phyloP scores from a whole-genome alignment of 2,113 vertebrate genomes.

The Polypterus senegalus region DNA sequence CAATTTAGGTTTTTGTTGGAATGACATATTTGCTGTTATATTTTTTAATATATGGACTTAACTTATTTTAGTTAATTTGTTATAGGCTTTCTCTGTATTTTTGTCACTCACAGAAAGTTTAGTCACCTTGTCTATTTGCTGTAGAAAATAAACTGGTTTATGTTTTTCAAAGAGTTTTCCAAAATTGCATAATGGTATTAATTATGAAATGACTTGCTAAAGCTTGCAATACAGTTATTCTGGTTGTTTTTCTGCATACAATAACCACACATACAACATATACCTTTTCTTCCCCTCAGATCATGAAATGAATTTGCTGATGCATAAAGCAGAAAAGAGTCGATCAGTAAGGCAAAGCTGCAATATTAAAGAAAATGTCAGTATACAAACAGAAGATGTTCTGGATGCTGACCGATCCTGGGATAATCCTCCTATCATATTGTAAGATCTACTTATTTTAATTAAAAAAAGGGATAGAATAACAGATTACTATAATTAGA shows the following conservation, averaged over 20 bases:
- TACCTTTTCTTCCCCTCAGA: constrained; percentile 28
- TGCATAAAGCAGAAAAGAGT: constrained; percentile 34
- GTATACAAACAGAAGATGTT: constrained; percentile 45
- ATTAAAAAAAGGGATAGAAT: constrained; percentile 10
- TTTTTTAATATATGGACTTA: too few relatives aligned
- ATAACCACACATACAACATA: background rate
- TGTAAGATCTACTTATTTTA: constrained; percentile 40
- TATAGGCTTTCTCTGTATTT: too few relatives aligned
- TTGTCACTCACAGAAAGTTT: too few relatives aligned
- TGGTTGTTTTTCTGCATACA: background rate
- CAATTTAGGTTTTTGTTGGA: too few relatives aligned
- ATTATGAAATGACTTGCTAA: constrained; percentile 10
- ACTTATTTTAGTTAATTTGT: too few relatives aligned
- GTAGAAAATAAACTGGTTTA: constrained; percentile 8
- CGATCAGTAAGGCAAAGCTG: constrained; percentile 25
- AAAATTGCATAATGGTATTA: constrained; percentile 26
- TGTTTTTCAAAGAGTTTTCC: constrained; percentile 18
- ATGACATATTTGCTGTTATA: too few relatives aligned
- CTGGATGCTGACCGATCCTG: constrained; percentile 56
- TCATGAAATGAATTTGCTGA: constrained; percentile 38
- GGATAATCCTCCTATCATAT: constrained; percentile 48
- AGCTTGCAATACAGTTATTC: background rate
- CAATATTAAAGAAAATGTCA: constrained; percentile 23
- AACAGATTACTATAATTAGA: background rate
- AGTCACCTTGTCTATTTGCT: background rate